A percentile compares a stretch with the other conserved stretches of the same genome.
phyloP scores from a whole-genome alignment of 2,888 invertebrate species.

The Lottia gigantea region DNA sequence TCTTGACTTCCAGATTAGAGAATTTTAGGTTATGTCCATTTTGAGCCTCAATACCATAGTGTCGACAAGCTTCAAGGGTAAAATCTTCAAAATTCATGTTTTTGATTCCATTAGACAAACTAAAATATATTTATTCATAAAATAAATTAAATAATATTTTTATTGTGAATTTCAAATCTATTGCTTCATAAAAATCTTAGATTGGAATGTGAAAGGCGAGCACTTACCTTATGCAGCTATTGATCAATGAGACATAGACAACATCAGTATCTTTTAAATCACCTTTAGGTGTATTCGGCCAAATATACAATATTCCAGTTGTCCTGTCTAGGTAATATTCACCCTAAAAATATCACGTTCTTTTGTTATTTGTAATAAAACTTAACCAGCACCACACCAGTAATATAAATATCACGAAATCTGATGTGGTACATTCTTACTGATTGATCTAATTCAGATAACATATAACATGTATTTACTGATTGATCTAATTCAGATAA shows the following conservation, averaged over 20 bases:
- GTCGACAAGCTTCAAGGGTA: constrained; percentile 44
- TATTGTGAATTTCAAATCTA: no score
- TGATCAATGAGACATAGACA: constrained; percentile 37
- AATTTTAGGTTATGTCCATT: constrained; percentile 28
- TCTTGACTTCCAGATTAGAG: constrained; percentile 40
- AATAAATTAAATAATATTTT: no score
- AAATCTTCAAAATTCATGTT: constrained; percentile 36
- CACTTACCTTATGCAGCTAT: constrained; percentile 38
- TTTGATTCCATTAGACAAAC: constrained; percentile 14
- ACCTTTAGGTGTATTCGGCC: constrained; percentile 39
- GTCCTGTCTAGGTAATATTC: constrained; percentile 46
- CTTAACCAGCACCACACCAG: no score
- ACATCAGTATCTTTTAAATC: constrained; percentile 30
- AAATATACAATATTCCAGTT: constrained; percentile 40
- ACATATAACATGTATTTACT: no score
- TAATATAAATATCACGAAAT: no score
- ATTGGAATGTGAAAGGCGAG: no score
- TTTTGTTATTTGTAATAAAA: no score
- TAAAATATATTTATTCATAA: no score
- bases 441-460: no score
- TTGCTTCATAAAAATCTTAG: no score
- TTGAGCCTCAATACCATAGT: constrained; percentile 27
- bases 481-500: no score
- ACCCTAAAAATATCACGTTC: constrained; percentile 32
- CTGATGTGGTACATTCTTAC: no score